phyloP scores from a whole-genome alignment of 1,140 invertebrate species.

The Apis cerana region DNA sequence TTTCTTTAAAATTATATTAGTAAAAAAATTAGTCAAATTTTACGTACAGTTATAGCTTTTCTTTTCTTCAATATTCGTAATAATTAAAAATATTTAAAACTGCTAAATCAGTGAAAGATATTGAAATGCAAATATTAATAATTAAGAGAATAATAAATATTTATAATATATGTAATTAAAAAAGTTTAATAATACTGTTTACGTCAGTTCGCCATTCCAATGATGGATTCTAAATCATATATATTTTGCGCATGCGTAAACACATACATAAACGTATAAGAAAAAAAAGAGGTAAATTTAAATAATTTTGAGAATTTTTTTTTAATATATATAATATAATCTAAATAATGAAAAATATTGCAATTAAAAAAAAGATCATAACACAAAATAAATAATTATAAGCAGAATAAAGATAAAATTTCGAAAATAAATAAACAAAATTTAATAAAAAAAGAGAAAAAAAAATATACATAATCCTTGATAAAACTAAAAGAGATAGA shows the following conservation, averaged over 20 bases:
- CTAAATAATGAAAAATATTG: background rate
- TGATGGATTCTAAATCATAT: background rate
- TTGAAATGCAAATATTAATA: background rate
- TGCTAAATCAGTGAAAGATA: too few species aligned
- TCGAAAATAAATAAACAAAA: background rate
- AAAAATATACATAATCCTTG: background rate
- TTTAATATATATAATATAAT: background rate
- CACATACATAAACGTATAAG: too few species aligned
- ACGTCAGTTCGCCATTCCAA: slow-evolving; percentile 16
- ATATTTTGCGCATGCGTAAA: background rate
- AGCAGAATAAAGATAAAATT: background rate
- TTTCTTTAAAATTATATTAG: slow-evolving; percentile 53
- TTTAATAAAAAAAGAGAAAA: background rate
- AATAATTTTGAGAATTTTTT: background rate
- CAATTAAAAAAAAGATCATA: background rate
- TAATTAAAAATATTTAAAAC: background rate
- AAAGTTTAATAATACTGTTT: background rate
- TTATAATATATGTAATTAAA: background rate
- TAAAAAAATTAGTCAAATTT: slow-evolving; percentile 46
- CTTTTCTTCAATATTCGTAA: background rate
- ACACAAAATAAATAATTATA: slow-evolving; percentile 18
- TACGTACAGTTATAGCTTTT: background rate
- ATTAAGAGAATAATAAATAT: background rate
- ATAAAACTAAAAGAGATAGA: slow-evolving; percentile 61
- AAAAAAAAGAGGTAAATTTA: slow-evolving; percentile 3